Evolutionary conservation across 2,797 vertebrate species (phyloP), one percentile per base, ranked within the genome.

Genomic region (Tachyglossus aculeatus): DNA sequence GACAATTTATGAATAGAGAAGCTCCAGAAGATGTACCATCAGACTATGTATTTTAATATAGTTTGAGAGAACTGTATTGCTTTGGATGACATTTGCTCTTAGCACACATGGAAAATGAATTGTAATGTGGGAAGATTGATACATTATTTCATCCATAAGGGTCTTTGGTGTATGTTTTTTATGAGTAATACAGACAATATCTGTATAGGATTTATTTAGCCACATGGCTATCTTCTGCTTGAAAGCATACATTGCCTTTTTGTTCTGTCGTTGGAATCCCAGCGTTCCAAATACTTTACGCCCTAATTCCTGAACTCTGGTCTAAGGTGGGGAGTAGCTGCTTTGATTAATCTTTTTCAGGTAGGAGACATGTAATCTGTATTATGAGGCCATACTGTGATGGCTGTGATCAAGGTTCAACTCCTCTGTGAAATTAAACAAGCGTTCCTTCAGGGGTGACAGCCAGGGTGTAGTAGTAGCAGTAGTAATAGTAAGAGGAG

Each of bases 1-100:
- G n/a, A 81, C 82, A 89, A 88, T 88, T 90, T 90, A 90, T 90
- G 89, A 83, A 86, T 40, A 83, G 80, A 76, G 74, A 72, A 66
- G 75, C 78, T 82, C 0, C 0, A 62, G 59, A 63, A 77, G 84
- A 83, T 84, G 69, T 74, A 89, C 80, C 81, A 81, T 69, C 77
- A 68, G 75, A 74, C 84, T 74, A 77, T 81, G 80, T 88, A 83
- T 90, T 90, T 88, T 88, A 87, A 90, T 86, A 84, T 14, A 50
- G 74, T 82, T 86, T 70, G 88, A 87, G 82, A 71, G 83, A 74
- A 81, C 58, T 70, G 69, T 74, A 86, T 82, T 84, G 81, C 67
- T 82, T 77, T 53, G 77, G 80, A 84, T 85, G 88, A 82, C 83
- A 85, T 82, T 89, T 87, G 83, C 84, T 87, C 87, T 87, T 78